phyloP scores from a whole-genome alignment of 1,140 invertebrate species.

The Bombus haemorrhoidalis region DNA sequence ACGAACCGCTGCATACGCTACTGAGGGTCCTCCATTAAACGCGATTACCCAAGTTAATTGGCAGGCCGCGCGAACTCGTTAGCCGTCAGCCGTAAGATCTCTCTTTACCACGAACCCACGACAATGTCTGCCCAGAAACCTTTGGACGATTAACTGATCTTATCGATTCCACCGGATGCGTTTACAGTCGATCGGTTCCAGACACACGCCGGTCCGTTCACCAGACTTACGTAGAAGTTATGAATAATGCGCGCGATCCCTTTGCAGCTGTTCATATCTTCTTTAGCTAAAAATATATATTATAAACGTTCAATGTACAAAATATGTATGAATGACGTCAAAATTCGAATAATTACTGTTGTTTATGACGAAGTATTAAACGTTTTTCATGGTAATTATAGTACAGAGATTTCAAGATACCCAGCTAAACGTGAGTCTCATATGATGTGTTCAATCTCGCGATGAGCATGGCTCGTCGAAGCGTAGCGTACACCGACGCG shows the following conservation, averaged over 20 bases:
- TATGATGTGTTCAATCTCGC: not conserved
- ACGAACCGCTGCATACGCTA: conserved; percentile 5
- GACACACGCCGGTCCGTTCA: not conserved
- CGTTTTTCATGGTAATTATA: too few species aligned
- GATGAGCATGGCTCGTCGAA: conserved; percentile 21
- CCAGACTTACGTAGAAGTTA: not conserved
- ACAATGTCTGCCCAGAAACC: conserved; percentile 27
- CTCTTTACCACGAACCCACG: conserved; percentile 14
- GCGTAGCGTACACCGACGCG: conserved; percentile 40
- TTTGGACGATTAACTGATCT: conserved; percentile 12
- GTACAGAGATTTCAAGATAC: not conserved
- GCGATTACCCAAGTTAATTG: conserved; percentile 76
- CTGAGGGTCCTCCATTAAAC: conserved; percentile 66
- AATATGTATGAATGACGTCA: not conserved
- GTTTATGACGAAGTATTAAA: not conserved
- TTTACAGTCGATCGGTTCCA: not conserved
- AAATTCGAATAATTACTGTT: conserved; percentile 4
- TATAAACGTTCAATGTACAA: not conserved
- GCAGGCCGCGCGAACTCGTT: conserved; percentile 71
- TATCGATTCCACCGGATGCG: conserved; percentile 14
- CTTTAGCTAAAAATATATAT: not conserved
- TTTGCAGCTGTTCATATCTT: too few species aligned
- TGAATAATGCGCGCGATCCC: not conserved
- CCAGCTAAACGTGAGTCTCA: not conserved
- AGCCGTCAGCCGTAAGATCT: conserved; percentile 64